These are phyloP conservation scores for Morone chrysops DNA, from an alignment of 2,113 vertebrate genomes.

Conservation along the genomic window DNA sequence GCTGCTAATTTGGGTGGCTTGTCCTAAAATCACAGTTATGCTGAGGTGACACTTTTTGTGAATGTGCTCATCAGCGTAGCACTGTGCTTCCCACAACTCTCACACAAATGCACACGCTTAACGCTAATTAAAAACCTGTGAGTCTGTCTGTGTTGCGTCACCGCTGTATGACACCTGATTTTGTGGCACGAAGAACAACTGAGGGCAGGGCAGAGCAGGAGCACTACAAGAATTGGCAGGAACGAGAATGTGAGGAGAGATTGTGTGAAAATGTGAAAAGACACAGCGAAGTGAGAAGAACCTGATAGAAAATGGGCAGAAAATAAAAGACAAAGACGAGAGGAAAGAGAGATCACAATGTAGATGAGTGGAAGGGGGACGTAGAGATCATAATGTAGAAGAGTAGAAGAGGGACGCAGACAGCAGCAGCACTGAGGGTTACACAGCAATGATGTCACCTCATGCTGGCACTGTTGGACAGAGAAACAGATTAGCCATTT, in stretches of 20 bases:
- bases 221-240: constrained; percentile 3
- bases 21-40: constrained; percentile 63
- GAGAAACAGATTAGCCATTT: constrained; percentile 70
- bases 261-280: constrained; percentile 34
- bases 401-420: constrained; percentile 32
- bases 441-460: constrained; percentile 83
- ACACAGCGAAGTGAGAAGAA: constrained; percentile 8
- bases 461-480: constrained; percentile 69
- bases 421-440: constrained; percentile 53
- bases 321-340: background rate
- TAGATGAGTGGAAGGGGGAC: constrained; percentile 24
- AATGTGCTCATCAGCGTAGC: constrained; percentile 54
- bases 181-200: constrained; percentile 22
- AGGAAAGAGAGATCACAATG: constrained; percentile 16
- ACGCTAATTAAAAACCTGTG: constrained; percentile 68
- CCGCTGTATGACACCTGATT: constrained; percentile 50
- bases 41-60: constrained; percentile 66
- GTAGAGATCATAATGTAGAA: constrained; percentile 38
- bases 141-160: constrained; percentile 49
- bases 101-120: constrained; percentile 49
- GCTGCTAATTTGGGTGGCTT: constrained; percentile 57
- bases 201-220: constrained; percentile 17
- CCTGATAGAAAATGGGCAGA: constrained; percentile 1
- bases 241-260: constrained; percentile 23
- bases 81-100: constrained; percentile 49